Conservation (phyloP, 2,113 vertebrate species). For the Salvelinus sp. region DNA sequence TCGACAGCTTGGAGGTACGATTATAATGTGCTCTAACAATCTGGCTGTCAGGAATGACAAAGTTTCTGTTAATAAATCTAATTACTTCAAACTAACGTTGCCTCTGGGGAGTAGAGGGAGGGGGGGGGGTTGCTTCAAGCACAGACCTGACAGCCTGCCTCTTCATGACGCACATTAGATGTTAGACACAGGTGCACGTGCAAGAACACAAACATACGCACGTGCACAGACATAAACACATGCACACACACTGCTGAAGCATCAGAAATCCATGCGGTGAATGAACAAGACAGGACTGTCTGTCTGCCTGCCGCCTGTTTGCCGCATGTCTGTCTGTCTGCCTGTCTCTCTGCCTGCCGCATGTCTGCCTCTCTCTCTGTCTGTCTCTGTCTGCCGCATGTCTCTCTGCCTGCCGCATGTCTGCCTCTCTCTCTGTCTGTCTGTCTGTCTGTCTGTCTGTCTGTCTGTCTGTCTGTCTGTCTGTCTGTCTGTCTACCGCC, state of each 20-base stretch:
- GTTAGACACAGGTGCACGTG: not conserved
- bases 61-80: constrained; percentile 16
- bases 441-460: not conserved
- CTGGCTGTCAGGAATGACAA: constrained; percentile 11
- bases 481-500: too few species aligned
- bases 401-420: too few species aligned
- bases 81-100: constrained; percentile 24
- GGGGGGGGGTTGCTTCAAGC: not conserved
- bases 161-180: not conserved
- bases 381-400: too few species aligned
- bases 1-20: not conserved
- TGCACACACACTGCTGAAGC: not conserved
- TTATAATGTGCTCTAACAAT: constrained; percentile 5
- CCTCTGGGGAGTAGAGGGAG: not conserved
- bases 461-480: too few species aligned
- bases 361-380: too few species aligned
- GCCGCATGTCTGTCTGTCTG: not conserved
- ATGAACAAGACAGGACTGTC: not conserved
- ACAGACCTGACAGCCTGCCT: too few species aligned
- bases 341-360: too few species aligned
- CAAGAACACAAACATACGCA: not conserved
- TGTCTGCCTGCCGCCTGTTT: not conserved
- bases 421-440: too few species aligned
- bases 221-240: too few species aligned
- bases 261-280: not conserved